phyloP scores from a whole-genome alignment of 1,140 invertebrate genomes.

The Brachionus plicatilis region DNA sequence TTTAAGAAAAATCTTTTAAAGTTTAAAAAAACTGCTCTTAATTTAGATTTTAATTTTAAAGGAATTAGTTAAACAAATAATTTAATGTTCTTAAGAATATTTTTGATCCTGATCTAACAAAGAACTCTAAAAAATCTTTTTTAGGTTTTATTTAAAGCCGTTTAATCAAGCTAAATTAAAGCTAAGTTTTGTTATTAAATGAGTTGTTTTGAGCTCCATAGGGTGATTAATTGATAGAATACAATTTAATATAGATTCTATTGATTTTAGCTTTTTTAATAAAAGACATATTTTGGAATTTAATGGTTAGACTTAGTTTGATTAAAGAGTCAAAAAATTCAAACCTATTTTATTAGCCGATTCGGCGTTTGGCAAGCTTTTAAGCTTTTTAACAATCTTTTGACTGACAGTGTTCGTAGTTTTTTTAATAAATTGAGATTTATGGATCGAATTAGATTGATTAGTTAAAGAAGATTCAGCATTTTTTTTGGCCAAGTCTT shows the following conservation, averaged over 20 bases:
- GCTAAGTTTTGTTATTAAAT: no score
- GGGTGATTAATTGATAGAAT: background rate
- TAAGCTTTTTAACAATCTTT: conserved; percentile 22
- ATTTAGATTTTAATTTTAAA: no score
- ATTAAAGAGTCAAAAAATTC: background rate
- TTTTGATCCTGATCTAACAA: no score
- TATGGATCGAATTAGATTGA: background rate
- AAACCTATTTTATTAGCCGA: conserved; percentile 23
- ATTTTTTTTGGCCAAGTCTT: conserved; percentile 28
- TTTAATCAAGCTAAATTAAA: no score
- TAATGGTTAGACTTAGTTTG: background rate
- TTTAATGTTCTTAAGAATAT: background rate
- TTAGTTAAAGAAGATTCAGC: background rate
- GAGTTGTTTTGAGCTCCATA: no score
- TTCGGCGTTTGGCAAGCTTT: background rate
- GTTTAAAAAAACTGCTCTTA: no score
- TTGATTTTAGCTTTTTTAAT: background rate
- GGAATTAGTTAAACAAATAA: background rate
- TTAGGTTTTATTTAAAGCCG: no score
- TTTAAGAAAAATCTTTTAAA: background rate
- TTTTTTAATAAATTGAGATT: conserved; percentile 22
- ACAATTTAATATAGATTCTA: background rate
- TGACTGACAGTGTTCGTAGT: background rate
- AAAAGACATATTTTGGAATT: background rate
- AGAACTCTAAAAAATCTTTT: no score